Conservation (phyloP, 2,888 invertebrate genomes). For the Cephus nigrinus region DNA sequence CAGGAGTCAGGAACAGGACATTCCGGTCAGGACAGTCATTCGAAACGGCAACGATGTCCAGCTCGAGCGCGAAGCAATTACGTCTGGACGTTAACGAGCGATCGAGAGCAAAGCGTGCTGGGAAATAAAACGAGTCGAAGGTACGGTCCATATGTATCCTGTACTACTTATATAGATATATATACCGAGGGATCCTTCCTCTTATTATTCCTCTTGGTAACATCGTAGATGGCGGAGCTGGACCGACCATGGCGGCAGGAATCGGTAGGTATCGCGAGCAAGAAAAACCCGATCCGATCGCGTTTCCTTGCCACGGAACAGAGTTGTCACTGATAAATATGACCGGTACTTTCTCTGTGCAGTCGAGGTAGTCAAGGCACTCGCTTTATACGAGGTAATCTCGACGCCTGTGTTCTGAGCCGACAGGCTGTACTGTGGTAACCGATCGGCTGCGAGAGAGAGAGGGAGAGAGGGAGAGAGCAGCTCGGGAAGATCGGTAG, state of each 20-base stretch:
- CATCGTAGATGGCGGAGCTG: not conserved
- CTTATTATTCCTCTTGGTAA: not conserved
- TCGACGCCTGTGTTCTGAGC: not conserved
- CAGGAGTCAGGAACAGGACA: conserved; percentile 12
- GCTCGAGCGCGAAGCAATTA: not conserved
- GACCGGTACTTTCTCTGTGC: conserved; percentile 3
- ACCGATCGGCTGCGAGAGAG: conserved; percentile 3
- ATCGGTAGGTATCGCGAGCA: not conserved
- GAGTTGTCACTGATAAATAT: conserved; percentile 2
- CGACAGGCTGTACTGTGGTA: not conserved
- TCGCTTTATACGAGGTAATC: not conserved
- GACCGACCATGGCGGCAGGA: not conserved
- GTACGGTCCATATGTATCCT: not conserved
- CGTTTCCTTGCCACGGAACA: not conserved
- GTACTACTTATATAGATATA: not conserved
- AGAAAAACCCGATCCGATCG: not conserved
- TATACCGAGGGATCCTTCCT: not conserved
- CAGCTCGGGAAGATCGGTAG: not conserved
- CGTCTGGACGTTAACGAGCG: not conserved
- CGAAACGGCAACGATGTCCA: not conserved
- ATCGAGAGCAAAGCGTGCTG: not conserved
- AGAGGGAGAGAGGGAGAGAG: conserved; percentile 1
- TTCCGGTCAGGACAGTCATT: conserved; percentile 2
- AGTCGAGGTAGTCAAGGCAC: not conserved
- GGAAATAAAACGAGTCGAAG: not conserved